Evolutionary conservation across 2,113 vertebrate genomes (phyloP), one percentile per base, ranked within the genome.

Genomic region (Takifugu flavidus): DNA sequence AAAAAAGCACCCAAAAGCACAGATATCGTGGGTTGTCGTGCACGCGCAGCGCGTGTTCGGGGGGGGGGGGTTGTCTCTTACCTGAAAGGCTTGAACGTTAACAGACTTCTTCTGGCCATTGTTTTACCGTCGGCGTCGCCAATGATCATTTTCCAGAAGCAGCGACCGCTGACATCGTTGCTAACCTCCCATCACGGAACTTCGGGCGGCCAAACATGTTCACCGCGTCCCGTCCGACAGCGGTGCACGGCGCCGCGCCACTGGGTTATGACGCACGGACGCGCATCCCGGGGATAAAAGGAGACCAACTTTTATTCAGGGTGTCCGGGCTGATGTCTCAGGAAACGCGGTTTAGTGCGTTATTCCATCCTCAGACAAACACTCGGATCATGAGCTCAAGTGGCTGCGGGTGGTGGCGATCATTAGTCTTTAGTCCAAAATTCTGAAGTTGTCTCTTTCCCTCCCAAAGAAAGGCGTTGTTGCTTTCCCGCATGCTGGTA

Each of bases 61-160:
- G n/a, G 13, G 7, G 15, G 25, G 42, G 14, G 34, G 63, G 57
- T 75, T 62, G 62, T 65, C 26, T 59, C 85, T 94, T 91, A 98
- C 96, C 96, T 94, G 91, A 98, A 98, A 78, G 96, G 96, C 88
- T 94, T 96, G 93, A 98, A 91, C 90, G 95, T 96, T 75, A 96
- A 90, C 75, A 96, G 93, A 84, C 95, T 98, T 95, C 96, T 95
- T 86, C 96, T 95, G 90, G 95, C 90, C 94, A 98, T 95, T 90
- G 94, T 96, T 92, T 93, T 93, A 80, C 92, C 93, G 90, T 98
- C 95, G 67, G 89, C 91, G 88, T 89, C 92, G 75, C 94, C 92
- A 81, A 91, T 79, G 85, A 93, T 89, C 94, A 94, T 93, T 82
- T 83, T 45, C 78, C 80, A 80, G 85, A 88, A 86, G 72, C 53